phyloP scores from a whole-genome alignment of 1,140 invertebrate species.

The Anadara kagoshimensis region DNA sequence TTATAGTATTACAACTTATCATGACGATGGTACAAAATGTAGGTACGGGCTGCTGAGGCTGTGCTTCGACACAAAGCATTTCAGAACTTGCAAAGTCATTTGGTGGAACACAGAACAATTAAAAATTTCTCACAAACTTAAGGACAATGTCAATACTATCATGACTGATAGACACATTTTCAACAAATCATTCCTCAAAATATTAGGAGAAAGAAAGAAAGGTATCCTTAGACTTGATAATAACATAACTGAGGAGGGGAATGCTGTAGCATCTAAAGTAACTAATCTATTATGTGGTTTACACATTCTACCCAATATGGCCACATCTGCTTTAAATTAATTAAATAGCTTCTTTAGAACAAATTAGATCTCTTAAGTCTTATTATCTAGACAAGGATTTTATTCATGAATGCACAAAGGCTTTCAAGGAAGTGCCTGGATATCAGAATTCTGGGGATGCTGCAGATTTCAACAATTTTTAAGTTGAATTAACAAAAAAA shows the following conservation, averaged over 20 bases:
- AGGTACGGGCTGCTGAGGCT: not conserved
- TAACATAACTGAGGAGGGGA: not conserved
- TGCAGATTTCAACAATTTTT: conserved; percentile 7
- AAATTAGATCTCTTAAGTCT: too few species aligned
- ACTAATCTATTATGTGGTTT: conserved; percentile 8
- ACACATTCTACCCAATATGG: conserved; percentile 6
- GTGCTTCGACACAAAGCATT: not conserved
- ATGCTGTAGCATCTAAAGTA: not conserved
- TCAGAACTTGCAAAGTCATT: not conserved
- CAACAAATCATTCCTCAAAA: conserved; percentile 10
- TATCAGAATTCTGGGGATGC: conserved; percentile 14
- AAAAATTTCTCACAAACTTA: not conserved
- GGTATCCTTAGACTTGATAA: not conserved
- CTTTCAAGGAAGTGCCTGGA: not conserved
- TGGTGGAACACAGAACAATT: not conserved
- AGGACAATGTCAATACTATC: not conserved
- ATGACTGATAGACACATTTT: conserved; percentile 10
- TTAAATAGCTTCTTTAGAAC: not conserved
- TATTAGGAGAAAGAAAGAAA: not conserved
- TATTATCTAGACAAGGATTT: too few species aligned
- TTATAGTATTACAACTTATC: too few species aligned
- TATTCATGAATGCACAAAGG: too few species aligned
- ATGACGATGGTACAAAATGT: too few species aligned
- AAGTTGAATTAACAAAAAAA: not conserved
- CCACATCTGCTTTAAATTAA: not conserved